Base-by-base conservation (phyloP, 2,797 vertebrate genomes). In the Aratinga solstitialis region DNA sequence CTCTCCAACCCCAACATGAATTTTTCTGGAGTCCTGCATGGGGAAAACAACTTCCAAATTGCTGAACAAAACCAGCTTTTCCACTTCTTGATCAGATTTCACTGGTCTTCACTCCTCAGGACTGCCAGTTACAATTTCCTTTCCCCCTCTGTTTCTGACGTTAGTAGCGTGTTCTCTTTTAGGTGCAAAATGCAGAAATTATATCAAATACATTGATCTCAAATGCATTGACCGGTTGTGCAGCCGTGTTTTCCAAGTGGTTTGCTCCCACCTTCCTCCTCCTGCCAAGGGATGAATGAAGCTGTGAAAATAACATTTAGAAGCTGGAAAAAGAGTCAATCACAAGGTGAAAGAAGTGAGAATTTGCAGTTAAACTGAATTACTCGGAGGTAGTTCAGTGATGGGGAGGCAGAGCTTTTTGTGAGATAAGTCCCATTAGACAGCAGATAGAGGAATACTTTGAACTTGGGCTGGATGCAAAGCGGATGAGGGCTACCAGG, bases 391-490 rank as follows among this genome's bases (percentile, higher is more conserved):
- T 30, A 94, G 26, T 56, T 48, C 32, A 26, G 72, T 9, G 61
- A 9, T 11, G 13, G 69, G 50, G 63, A 72, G 62, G 34, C 76
- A 48, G 79, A 93, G 75, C 3, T 77, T 84, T 89, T 36, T 38
- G 63, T 51, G 87, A 79, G 85, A 66, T 78, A 63, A 86, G 66
- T 68, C 73, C 76, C 19, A 7, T 88, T 58, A 74, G 47, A 43
- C 65, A 80, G 66, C 32, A 94, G 78, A 81, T 53, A 75, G 67
- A 86, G 72, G 36, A 62, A 32, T 27, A 86, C 94, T 95, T 96
- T 94, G 91, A 96, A 94, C 94, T 93, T 85, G 77, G 93, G 27
- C 59, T 96, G 85, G 63, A 79, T 81, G 48, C 79, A 73, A 91
- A 94, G 79, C 3, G 76, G 71, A 56, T 95, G 83, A 93, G 56